phyloP scores from a whole-genome alignment of 2,888 invertebrate genomes.

The Hartigia nigra region DNA sequence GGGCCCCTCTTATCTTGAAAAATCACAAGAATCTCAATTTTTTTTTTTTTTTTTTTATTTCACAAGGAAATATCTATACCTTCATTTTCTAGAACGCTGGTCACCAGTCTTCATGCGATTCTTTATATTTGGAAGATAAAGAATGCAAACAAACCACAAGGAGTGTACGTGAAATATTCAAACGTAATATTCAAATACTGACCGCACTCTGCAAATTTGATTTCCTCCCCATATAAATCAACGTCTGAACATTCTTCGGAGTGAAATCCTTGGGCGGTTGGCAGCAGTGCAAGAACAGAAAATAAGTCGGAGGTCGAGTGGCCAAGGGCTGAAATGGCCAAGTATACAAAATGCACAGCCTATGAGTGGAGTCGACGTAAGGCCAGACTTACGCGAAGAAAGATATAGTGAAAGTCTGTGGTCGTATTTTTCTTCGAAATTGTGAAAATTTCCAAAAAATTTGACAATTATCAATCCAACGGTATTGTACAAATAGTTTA shows the following conservation, averaged over 20 bases:
- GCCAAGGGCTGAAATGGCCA: neutral
- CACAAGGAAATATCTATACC: neutral
- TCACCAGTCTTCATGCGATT: neutral
- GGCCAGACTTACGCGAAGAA: neutral
- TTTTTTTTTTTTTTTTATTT: neutral
- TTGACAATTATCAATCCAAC: neutral
- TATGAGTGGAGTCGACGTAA: slow-evolving; percentile 23
- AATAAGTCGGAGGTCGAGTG: slow-evolving; percentile 23
- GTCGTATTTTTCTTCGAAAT: neutral
- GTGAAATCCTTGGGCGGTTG: slow-evolving; percentile 28
- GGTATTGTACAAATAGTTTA: neutral
- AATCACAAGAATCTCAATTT: neutral
- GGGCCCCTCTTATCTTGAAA: neutral
- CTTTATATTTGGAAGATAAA: neutral
- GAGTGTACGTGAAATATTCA: slow-evolving; percentile 47
- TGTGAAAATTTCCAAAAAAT: neutral
- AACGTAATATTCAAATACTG: slow-evolving; percentile 58
- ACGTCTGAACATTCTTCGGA: slow-evolving; percentile 36
- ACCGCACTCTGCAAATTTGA: slow-evolving; percentile 51
- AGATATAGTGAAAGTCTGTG: neutral
- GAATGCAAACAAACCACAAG: neutral
- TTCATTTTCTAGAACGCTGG: neutral
- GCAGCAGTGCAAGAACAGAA: slow-evolving; percentile 31
- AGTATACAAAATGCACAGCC: slow-evolving; percentile 33
- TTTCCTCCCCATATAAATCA: slow-evolving; percentile 51